Percentiles rank a stretch among this genome's conserved stretches.
These are phyloP conservation scores for Heliangelus exortis DNA, from an alignment of 2,797 vertebrate genomes.

Conservation along the genomic window DNA sequence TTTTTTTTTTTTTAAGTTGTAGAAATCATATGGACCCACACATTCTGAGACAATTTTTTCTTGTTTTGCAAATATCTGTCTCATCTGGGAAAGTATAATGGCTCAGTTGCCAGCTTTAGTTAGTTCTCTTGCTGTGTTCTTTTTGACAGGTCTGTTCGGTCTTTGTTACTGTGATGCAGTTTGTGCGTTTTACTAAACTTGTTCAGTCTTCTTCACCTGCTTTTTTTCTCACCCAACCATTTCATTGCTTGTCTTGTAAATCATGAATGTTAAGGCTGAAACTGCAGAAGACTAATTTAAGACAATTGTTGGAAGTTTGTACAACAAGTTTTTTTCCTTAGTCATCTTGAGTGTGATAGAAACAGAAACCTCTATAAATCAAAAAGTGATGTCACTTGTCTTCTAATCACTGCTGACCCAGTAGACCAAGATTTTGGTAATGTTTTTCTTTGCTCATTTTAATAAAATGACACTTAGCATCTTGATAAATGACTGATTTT, in stretches of 20 bases:
- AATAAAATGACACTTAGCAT: background rate
- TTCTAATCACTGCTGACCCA: background rate
- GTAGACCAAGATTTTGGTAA: background rate
- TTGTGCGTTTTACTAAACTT: background rate
- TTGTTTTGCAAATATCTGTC: background rate
- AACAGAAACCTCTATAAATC: background rate
- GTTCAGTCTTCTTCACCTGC: background rate
- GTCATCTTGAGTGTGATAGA: background rate
- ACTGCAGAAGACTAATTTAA: background rate
- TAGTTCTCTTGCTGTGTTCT: background rate
- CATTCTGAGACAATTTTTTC: background rate
- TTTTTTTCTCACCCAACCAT: background rate
- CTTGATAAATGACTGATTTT: background rate
- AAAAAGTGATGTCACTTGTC: background rate
- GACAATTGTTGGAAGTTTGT: background rate
- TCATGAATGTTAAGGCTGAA: background rate
- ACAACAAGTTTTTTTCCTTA: background rate
- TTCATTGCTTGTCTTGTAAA: background rate
- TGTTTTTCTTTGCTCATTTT: background rate
- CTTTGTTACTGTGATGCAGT: background rate
- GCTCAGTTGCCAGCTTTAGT: background rate
- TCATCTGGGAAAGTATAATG: background rate
- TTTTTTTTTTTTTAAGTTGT: background rate
- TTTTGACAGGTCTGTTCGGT: background rate
- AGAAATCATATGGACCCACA: background rate